Evolutionary conservation across 64 coral and sea anemone genomes (phyloP), one percentile per base, ranked within the genome.

Genomic region (Montipora foliosa): DNA sequence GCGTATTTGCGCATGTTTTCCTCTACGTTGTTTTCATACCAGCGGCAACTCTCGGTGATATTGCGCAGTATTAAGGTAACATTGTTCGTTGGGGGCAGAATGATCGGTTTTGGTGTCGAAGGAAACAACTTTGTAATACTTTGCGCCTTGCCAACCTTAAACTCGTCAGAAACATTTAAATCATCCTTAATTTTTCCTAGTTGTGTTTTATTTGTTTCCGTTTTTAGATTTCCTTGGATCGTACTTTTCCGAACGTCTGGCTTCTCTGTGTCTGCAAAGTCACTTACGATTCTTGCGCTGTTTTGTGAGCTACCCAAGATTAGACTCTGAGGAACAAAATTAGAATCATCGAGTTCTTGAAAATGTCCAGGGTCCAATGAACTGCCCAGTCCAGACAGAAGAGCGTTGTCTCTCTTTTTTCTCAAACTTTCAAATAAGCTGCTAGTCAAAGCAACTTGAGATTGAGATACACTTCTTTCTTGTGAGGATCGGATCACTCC

Each of bases 1-100:
- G 91, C 96, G 57, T 98, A 98, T 81, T 93, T 93, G 51, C 79
- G 92, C 96, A 98, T 98, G 77, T 94, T 87, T 16, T 92, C 58
- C 77, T 95, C 96, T 10, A 97, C 58, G 47, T 91, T 93, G 60
- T 78, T 75, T 68, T 92, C 76, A 46, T 73, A 84, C 76, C 87
- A 67, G 60, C 84, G 48, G 59, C 87, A 94, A 11, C 29, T 90
- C 53, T 64, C 70, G 3, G 72, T 89, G 49, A 74, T 87, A 47
- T 89, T 89, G 5, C 58, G 69, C 21, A 90, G n/a, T 11, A 66
- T 19, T 5, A 68, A 78, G 58, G 49, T 94, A 55, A 89, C 44
- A 44, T 55, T 80, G 14, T 67, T 67, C 48, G 89, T 68, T 71
- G 61, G 47, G 4, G 89, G 87, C 3, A 66, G 25, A 59, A 79